Evolutionary conservation across 1,140 invertebrate species (phyloP).

Genomic region (Scaptomyza graminum): DNA sequence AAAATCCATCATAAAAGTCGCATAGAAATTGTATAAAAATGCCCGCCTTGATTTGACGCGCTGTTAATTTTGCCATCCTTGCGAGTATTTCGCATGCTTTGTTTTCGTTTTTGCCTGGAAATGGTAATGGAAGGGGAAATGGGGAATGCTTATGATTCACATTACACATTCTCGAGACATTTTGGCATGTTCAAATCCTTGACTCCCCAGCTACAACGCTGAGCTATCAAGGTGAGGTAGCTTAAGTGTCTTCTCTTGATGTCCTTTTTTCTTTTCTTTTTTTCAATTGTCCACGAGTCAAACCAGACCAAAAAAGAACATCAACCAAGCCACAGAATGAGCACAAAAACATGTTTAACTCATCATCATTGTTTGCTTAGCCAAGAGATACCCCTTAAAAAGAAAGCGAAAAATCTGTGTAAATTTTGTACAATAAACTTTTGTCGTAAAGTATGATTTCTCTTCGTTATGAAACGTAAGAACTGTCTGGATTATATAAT

Average conservation of each 20-base stretch:
- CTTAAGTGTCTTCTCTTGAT: constrained; percentile 55
- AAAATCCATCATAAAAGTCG: constrained; percentile 72
- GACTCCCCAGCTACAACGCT: constrained; percentile 13
- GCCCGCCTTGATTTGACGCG: constrained; percentile 71
- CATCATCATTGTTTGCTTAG: background rate
- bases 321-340: constrained; percentile 1
- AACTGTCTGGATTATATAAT: background rate
- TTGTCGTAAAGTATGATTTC: no score
- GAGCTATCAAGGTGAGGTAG: background rate
- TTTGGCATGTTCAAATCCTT: constrained; percentile 27
- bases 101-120: constrained; percentile 6
- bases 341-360: constrained; percentile 7
- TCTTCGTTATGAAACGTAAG: no score
- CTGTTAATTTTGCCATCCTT: constrained; percentile 66
- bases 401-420: background rate
- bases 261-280: constrained; percentile 14
- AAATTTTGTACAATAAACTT: background rate
- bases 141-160: constrained; percentile 60
- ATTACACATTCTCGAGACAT: constrained; percentile 43
- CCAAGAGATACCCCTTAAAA: background rate
- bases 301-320: constrained; percentile 25
- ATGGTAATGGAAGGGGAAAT: no score
- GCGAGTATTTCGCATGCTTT: constrained; percentile 21
- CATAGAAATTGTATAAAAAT: constrained; percentile 66
- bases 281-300: constrained; percentile 40